A percentile compares a stretch with the other conserved stretches of the same genome.
These are phyloP conservation scores for Monomorium pharaonis DNA, from an alignment of 1,140 invertebrate genomes.

Conservation along the genomic window DNA sequence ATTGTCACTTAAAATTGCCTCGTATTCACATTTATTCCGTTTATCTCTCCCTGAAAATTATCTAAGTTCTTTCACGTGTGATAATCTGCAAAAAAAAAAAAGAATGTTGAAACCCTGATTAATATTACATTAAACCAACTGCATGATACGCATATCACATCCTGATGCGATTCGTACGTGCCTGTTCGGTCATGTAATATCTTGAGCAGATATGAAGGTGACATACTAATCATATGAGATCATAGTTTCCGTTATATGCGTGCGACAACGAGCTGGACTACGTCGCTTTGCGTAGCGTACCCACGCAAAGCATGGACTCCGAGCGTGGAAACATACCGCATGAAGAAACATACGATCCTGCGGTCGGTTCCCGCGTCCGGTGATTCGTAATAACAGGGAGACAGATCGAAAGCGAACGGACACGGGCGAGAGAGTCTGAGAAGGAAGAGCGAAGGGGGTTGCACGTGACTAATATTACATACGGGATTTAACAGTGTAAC, in stretches of 20 bases:
- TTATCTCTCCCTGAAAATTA: no score
- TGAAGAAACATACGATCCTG: constrained; percentile 65
- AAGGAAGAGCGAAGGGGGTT: not conserved
- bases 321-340: not conserved
- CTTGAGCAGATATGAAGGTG: not conserved
- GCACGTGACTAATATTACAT: constrained; percentile 81
- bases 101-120: not conserved
- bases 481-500: constrained; percentile 84
- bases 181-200: constrained; percentile 9
- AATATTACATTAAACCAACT: not conserved
- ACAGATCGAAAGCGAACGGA: not conserved
- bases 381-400: constrained; percentile 62
- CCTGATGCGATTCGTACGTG: not conserved
- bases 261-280: not conserved
- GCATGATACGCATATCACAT: not conserved
- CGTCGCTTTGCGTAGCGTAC: not conserved
- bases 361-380: constrained; percentile 75
- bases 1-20: not conserved
- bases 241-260: not conserved
- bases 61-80: no score
- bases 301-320: not conserved
- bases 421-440: not conserved
- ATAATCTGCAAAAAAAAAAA: not conserved
- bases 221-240: not conserved
- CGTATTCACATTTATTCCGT: not conserved